A percentile compares a stretch with the other conserved stretches of the same genome.
phyloP scores from a whole-genome alignment of 2,888 invertebrate genomes.

The Elmis aenea region DNA sequence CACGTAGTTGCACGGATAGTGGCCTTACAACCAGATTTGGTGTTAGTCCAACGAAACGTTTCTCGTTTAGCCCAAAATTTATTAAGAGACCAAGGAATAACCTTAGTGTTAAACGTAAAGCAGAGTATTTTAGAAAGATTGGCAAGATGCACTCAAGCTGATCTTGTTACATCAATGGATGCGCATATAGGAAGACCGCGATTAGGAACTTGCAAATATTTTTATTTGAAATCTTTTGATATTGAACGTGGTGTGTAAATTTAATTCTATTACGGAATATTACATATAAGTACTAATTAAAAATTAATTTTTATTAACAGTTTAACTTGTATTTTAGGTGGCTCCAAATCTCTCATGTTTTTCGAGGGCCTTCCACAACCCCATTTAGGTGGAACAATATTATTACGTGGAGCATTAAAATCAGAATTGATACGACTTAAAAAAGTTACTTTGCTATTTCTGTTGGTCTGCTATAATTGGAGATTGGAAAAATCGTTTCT shows the following conservation, averaged over 20 bases:
- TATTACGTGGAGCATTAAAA: constrained; percentile 71
- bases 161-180: constrained; percentile 81
- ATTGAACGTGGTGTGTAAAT: constrained; percentile 49
- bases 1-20: constrained; percentile 82
- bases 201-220: constrained; percentile 78
- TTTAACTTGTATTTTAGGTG: constrained; percentile 45
- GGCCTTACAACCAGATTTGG: constrained; percentile 77
- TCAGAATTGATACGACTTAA: constrained; percentile 79
- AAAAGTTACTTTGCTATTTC: constrained; percentile 73
- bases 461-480: constrained; percentile 86
- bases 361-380: constrained; percentile 85
- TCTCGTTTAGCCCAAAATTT: constrained; percentile 81
- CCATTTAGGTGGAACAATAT: constrained; percentile 79
- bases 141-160: constrained; percentile 75
- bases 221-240: constrained; percentile 62
- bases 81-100: constrained; percentile 73
- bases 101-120: constrained; percentile 83
- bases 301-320: constrained; percentile 1
- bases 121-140: constrained; percentile 73
- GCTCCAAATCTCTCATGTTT: constrained; percentile 84
- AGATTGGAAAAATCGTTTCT: constrained; percentile 86
- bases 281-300: constrained; percentile 4
- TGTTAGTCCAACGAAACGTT: constrained; percentile 86
- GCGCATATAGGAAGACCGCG: constrained; percentile 76
- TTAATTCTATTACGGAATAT: neutral